These are phyloP conservation scores for Sitta europaea DNA, from an alignment of 2,113 vertebrate genomes.

Conservation along the genomic window DNA sequence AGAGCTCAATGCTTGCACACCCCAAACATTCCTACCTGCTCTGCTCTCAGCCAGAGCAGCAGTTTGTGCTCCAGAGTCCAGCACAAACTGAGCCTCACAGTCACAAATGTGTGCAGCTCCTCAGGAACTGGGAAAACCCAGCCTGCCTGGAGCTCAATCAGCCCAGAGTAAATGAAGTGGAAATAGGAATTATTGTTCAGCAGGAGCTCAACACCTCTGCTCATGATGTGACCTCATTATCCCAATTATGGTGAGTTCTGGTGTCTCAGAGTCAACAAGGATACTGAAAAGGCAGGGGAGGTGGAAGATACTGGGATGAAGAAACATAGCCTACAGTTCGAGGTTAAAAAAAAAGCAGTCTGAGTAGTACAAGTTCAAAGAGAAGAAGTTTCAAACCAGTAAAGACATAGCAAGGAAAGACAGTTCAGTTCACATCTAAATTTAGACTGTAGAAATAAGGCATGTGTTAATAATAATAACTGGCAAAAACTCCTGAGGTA, in stretches of 20 bases:
- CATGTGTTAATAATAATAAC: neutral
- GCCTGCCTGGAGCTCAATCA: neutral
- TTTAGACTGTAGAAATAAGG: neutral
- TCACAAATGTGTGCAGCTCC: rapidly evolving
- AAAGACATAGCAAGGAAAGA: neutral
- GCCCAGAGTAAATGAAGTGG: neutral
- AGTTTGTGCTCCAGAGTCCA: neutral
- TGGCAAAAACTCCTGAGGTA: neutral
- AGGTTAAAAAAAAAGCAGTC: neutral
- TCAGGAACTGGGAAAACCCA: neutral
- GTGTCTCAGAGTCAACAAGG: neutral
- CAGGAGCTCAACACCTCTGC: neutral
- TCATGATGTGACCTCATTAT: neutral
- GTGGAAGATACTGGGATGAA: neutral
- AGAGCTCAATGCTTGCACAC: neutral
- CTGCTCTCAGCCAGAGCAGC: neutral
- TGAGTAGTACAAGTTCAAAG: rapidly evolving
- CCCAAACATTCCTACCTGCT: neutral
- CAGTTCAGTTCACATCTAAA: neutral
- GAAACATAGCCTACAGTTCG: neutral
- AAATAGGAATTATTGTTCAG: neutral
- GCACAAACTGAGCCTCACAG: neutral
- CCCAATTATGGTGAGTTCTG: neutral
- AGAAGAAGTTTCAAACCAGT: neutral
- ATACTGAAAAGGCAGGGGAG: neutral